Evolutionary conservation across 2,113 vertebrate species (phyloP), one percentile per base, ranked within the genome.

Genomic region (Alethe castanea): DNA sequence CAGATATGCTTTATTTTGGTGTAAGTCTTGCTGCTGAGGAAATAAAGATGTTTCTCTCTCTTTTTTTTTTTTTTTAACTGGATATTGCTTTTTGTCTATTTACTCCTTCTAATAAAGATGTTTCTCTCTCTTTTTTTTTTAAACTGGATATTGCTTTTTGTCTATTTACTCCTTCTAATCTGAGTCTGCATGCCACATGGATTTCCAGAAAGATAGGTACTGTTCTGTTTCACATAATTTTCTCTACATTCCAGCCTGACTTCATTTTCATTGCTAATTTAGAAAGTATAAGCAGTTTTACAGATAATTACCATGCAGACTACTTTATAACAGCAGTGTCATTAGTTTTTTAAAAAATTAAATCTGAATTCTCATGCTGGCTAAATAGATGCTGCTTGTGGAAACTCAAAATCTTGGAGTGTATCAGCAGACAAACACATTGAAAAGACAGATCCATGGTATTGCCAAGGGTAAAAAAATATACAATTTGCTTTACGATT

Each of bases 211-310:
- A 64, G 18, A 91, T 2, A 31, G 8, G 6, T 56, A 36, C 44
- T 72, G 70, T 52, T 81, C 71, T 42, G 60, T 31, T 87, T 53
- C 28, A 20, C 31, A 9, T 67, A 11, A 11, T 88, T 84, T 88
- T 74, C 40, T 82, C 50, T 62, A 77, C 35, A 54, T 86, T 84
- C 29, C 40, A 87, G 26, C 24, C 40, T 47, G 42, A 88, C 56
- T 90, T 86, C 3, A 47, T 90, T 81, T 52, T 26, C 8, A 44
- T 48, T 62, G 29, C 64, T 77, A 53, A 79, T 89, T 89, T 82
- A 79, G 35, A 74, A 82, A 59, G 24, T 35, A 59, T 59, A 90
- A 93, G 31, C 47, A 54, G 42, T 77, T 94, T 91, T 53, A 60
- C 35, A 90, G 70, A 71, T 66, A 19, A 35, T 72, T 76, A 57